Evolutionary conservation across 2,797 vertebrate species (phyloP), one percentile per base, ranked within the genome.

Genomic region (Linurgus olivaceus): DNA sequence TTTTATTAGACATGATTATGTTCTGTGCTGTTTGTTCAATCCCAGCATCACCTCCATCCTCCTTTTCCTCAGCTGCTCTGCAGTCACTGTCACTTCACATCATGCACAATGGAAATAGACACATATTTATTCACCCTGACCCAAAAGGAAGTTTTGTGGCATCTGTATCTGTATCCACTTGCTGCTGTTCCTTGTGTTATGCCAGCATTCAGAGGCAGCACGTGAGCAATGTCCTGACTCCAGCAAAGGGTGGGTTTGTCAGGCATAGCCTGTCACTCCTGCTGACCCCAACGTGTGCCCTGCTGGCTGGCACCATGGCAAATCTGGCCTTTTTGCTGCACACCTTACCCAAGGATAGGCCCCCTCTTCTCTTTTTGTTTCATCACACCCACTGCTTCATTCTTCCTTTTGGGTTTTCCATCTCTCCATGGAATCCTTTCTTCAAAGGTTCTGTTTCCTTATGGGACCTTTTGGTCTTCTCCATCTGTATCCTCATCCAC

Each of bases 21-120:
- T 93, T 95, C 62, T 89, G 35, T 48, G 61, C 86, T 92, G 58
- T 88, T 94, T 95, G 88, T 85, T 92, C 70, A 88, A 55, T 95
- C 78, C 58, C 50, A 79, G 33, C 28, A 51, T 58, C 71, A 31
- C 48, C 62, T 91, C 77, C 68, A 58, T 72, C 50, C 54, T 79
- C 52, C 59, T 77, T 96, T 67, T 82, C 79, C 54, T 83, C 65
- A 35, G 51, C 73, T 79, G 11, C 50, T 83, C 81, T 75, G 65
- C 78, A 93, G 75, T 51, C 35, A 35, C 55, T 59, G 37, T 21
- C 82, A 47, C 54, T 72, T 88, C 65, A 23, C 20, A 9, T 67
- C 40, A 38, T 16, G n/a, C 51, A 81, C 70, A 33, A 37, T 59
- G 63, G 50, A 68, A 77, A 25, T 7, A 68, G 61, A 18, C 47